Percentiles rank a stretch among this genome's conserved stretches.
phyloP scores from a whole-genome alignment of 2,113 vertebrate species.

The Cervus canadensis region DNA sequence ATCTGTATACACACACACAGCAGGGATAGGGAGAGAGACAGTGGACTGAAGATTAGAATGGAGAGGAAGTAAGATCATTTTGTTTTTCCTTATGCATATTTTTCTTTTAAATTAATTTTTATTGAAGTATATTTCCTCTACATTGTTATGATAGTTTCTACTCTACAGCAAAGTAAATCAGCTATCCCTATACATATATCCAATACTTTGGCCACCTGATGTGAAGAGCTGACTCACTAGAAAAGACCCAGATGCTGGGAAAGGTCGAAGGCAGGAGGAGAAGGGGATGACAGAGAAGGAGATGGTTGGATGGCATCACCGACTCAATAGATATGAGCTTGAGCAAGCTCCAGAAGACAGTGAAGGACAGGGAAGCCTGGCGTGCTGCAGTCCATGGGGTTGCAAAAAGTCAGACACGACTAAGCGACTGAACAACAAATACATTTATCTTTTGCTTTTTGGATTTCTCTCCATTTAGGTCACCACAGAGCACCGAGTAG shows the following conservation, averaged over 20 bases:
- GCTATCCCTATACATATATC: neutral
- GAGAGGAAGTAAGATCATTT: neutral
- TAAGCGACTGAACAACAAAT: neutral
- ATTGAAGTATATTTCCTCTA: neutral
- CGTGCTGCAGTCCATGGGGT: neutral
- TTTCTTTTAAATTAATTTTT: neutral
- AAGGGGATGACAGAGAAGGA: neutral
- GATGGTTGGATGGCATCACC: neutral
- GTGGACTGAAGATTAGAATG: neutral
- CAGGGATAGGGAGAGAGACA: neutral
- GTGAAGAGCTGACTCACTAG: neutral
- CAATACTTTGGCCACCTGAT: neutral
- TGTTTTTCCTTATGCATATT: neutral
- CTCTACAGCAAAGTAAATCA: neutral
- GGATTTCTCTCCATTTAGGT: neutral
- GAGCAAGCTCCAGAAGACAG: neutral
- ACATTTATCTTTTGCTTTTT: neutral
- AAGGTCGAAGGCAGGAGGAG: neutral
- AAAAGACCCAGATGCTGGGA: neutral
- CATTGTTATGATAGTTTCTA: neutral
- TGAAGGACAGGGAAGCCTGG: neutral
- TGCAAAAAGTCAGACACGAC: fast-evolving
- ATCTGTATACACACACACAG: fast-evolving
- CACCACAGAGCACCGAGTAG: neutral
- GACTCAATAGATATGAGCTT: neutral